Conservation (phyloP, 2,888 invertebrate species). For the Acanthococcus lagerstroemiae region DNA sequence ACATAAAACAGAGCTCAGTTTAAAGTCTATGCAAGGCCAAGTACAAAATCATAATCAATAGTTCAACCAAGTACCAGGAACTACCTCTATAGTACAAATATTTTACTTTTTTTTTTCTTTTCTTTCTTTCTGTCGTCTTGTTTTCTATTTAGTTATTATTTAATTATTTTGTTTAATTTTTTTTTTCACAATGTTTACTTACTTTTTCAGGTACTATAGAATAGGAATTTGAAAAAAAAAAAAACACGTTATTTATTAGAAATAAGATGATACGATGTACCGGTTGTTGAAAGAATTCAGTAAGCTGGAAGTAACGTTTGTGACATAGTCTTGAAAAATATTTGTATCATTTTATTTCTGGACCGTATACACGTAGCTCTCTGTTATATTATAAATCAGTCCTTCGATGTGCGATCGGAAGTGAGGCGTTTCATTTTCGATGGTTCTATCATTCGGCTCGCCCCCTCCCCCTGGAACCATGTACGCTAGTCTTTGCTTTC, state of each 20-base stretch:
- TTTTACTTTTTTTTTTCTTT: slow-evolving; percentile 19
- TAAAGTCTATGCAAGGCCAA: slow-evolving; percentile 51
- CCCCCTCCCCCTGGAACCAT: too few species aligned
- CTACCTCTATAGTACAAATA: slow-evolving; percentile 34
- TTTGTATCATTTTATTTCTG: background rate
- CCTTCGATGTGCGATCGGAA: background rate
- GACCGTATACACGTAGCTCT: background rate
- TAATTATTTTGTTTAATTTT: slow-evolving; percentile 20
- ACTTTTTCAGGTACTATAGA: too few species aligned
- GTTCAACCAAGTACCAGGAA: slow-evolving; percentile 36
- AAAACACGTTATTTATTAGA: too few species aligned
- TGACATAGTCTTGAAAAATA: too few species aligned
- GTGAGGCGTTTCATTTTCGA: background rate
- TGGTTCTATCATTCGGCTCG: background rate
- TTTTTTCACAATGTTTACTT: slow-evolving; percentile 1
- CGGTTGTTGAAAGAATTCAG: too few species aligned
- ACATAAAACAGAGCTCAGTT: slow-evolving; percentile 64
- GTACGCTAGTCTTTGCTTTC: too few species aligned
- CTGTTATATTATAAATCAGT: background rate
- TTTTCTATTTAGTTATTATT: slow-evolving; percentile 17
- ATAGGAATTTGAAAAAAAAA: too few species aligned
- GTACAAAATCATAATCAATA: slow-evolving; percentile 57
- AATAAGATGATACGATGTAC: too few species aligned
- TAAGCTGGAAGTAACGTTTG: too few species aligned
- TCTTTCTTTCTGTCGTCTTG: slow-evolving; percentile 11